Evolutionary conservation across 2,888 invertebrate species (phyloP).

Genomic region (Diabrotica balteata): DNA sequence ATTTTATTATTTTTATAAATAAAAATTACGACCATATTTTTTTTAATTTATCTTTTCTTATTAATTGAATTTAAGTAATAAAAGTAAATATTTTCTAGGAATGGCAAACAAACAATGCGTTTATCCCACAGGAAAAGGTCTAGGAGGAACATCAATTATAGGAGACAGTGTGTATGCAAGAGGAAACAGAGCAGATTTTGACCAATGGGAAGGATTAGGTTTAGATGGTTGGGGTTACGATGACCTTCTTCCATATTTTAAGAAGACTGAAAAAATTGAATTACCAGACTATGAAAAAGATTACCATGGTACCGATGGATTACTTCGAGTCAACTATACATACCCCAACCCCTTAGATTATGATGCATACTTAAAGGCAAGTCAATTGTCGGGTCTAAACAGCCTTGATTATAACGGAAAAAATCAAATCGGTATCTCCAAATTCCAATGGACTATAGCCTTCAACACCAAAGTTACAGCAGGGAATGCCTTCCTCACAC

Average conservation of each 20-base stretch:
- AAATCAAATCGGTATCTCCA: constrained; percentile 66
- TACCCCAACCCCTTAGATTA: constrained; percentile 10
- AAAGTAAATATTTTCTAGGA: constrained; percentile 27
- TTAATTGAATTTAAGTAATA: no score
- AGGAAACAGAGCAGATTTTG: constrained; percentile 82
- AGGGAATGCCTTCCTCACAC: constrained; percentile 68
- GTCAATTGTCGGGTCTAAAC: constrained; percentile 64
- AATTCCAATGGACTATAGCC: constrained; percentile 67
- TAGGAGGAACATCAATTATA: constrained; percentile 83
- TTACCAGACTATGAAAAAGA: constrained; percentile 4
- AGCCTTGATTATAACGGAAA: constrained; percentile 70
- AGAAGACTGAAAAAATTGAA: constrained; percentile 21
- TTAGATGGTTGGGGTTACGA: constrained; percentile 63
- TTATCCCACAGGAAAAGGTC: constrained; percentile 66
- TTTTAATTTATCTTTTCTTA: no score
- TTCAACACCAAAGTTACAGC: constrained; percentile 68
- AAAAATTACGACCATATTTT: no score
- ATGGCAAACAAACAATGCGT: constrained; percentile 63
- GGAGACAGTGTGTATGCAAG: constrained; percentile 88
- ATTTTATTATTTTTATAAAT: no score
- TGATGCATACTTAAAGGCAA: constrained; percentile 56
- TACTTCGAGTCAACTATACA: constrained; percentile 18
- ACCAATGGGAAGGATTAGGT: constrained; percentile 81
- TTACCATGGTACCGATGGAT: constrained; percentile 23
- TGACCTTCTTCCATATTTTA: constrained; percentile 59